Conservation (phyloP, 2,113 vertebrate species). For the Oryzias woworae region DNA sequence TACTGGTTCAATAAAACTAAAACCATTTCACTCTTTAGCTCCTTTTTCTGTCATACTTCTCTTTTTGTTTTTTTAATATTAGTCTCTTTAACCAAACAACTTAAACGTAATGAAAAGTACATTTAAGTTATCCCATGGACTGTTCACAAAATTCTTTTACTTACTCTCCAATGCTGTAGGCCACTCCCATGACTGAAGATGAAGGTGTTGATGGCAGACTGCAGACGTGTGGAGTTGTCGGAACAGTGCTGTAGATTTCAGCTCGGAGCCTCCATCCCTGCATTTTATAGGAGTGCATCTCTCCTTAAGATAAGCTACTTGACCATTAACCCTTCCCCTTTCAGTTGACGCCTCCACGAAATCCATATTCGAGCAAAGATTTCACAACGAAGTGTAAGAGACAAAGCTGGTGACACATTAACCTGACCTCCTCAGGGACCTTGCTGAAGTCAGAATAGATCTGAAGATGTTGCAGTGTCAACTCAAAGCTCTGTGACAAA, state of each 20-base stretch:
- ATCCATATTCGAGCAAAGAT: conserved; percentile 26
- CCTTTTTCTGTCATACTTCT: neutral
- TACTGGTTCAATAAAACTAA: too few relatives aligned
- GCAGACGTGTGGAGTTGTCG: neutral
- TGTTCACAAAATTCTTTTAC: conserved; percentile 49
- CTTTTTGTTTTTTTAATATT: neutral
- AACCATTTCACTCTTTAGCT: neutral
- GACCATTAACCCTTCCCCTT: conserved; percentile 53
- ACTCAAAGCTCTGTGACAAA: conserved; percentile 5
- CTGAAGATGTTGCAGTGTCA: conserved; percentile 46
- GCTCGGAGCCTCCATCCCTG: conserved; percentile 18
- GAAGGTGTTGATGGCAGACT: conserved; percentile 7
- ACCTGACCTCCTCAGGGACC: conserved; percentile 46
- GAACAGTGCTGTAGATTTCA: conserved; percentile 35
- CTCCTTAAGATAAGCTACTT: conserved; percentile 55
- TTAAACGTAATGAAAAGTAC: too few relatives aligned
- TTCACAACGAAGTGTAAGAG: conserved; percentile 56
- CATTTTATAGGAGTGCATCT: conserved; percentile 57
- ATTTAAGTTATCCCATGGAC: neutral
- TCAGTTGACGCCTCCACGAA: conserved; percentile 10
- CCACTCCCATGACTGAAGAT: conserved; percentile 72
- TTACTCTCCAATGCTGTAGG: conserved; percentile 81
- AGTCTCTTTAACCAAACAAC: too few relatives aligned
- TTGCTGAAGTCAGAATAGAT: conserved; percentile 27
- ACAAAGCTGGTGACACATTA: conserved; percentile 66